Percentiles rank a stretch among this genome's conserved stretches.
These are phyloP conservation scores for Drosophila mulleri DNA, from an alignment of 2,888 invertebrate genomes.

Conservation along the genomic window DNA sequence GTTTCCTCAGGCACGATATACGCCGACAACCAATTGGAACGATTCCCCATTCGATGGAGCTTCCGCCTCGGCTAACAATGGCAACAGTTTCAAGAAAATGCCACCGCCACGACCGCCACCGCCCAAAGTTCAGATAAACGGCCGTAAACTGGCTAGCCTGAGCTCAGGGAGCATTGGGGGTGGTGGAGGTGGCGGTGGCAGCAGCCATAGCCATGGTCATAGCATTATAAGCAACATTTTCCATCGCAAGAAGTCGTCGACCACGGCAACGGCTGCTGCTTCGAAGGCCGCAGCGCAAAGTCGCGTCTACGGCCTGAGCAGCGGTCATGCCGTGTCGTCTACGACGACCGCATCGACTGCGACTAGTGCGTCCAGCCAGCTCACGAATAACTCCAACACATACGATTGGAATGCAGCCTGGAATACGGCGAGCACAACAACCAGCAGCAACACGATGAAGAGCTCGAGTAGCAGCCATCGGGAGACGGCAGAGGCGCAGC, in stretches of 20 bases:
- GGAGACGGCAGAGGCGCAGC: constrained; percentile 82
- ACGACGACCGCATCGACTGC: constrained; percentile 25
- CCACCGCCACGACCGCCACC: constrained; percentile 85
- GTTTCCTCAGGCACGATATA: constrained; percentile 83
- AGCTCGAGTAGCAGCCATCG: constrained; percentile 32
- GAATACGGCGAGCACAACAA: constrained; percentile 61
- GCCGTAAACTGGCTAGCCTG: constrained; percentile 62
- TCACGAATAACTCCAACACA: constrained; percentile 20
- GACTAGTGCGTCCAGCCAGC: constrained; percentile 18
- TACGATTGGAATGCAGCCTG: constrained; percentile 80
- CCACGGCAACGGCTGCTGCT: constrained; percentile 59
- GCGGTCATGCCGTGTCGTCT: constrained; percentile 58
- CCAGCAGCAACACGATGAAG: constrained; percentile 19
- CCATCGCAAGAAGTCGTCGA: constrained; percentile 79
- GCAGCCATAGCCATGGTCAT: constrained; percentile 20
- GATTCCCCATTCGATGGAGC: constrained; percentile 78
- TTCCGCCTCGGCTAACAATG: constrained; percentile 15
- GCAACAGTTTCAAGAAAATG: constrained; percentile 75
- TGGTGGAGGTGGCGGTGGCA: constrained; percentile 26
- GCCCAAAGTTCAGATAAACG: constrained; percentile 77
- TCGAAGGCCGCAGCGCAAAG: constrained; percentile 66
- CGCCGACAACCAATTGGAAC: constrained; percentile 84
- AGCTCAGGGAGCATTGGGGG: constrained; percentile 18
- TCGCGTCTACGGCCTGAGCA: constrained; percentile 80
- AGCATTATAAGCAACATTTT: constrained; percentile 83